Conservation (phyloP, 1,140 invertebrate genomes). For the Apis dorsata region DNA sequence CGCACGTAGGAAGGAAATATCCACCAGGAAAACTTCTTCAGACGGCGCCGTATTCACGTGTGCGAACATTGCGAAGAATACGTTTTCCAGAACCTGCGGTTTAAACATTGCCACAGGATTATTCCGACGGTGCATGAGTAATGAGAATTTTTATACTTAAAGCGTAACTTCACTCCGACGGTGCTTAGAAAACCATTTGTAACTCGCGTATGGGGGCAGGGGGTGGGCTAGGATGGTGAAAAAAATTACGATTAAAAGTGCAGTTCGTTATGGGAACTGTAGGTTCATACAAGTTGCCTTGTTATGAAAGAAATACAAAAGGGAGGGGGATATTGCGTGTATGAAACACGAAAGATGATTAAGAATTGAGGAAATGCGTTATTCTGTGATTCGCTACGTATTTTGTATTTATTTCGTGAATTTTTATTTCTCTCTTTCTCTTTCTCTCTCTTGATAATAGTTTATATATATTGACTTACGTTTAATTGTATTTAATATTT, state of each 20-base stretch:
- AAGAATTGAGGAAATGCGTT: too few species aligned
- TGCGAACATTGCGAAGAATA: conserved; percentile 35
- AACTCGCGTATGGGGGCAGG: too few species aligned
- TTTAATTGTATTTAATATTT: too few species aligned
- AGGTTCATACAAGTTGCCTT: background rate
- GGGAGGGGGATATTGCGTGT: too few species aligned
- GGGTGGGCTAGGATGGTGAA: background rate
- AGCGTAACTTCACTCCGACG: background rate
- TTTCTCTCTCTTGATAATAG: too few species aligned
- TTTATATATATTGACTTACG: too few species aligned
- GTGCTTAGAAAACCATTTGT: conserved; percentile 10
- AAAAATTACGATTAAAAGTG: conserved; percentile 5
- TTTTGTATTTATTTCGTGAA: too few species aligned
- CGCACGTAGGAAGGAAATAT: conserved; percentile 10
- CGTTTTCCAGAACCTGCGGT: background rate
- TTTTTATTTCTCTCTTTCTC: too few species aligned
- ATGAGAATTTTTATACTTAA: conserved; percentile 46
- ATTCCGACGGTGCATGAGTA: conserved; percentile 26
- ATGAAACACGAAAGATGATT: too few species aligned
- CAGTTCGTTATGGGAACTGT: background rate
- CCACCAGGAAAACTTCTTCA: conserved; percentile 16
- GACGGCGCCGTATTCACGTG: conserved; percentile 21
- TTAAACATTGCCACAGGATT: conserved; percentile 36
- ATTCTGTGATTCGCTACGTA: too few species aligned
- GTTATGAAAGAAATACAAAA: too few species aligned